Base-by-base conservation (phyloP, 2,888 invertebrate species). In the Mythimna vitellina region DNA sequence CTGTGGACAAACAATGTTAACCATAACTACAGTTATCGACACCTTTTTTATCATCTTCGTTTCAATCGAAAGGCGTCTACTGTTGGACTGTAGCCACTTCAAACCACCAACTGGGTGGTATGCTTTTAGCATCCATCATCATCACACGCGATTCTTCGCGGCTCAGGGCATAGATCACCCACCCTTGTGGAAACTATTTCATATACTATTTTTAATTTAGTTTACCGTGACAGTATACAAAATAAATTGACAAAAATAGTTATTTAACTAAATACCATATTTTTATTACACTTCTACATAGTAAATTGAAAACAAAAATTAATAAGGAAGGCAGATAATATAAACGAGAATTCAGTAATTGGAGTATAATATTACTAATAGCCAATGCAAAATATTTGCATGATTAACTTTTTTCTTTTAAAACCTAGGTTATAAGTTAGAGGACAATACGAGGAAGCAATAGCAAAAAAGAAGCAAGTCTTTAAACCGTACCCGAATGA, bases 1-100 rank as follows among this genome's bases (percentile, higher is more conserved):
- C 96, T 96, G 93, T 83, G 73, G 86, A 93, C 90, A 93, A 92
- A 81, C 62, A 76, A 63, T 14, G 12, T 17, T 46, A 66, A 58
- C 29, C 42, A 49, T 81, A 70, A 68, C n/a, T 65, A 62, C 17
- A 46, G 1, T 29, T 46, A 46, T 70, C 22, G 53, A 29, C 5
- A 42, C 38, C 10, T 35, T 9, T 32, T 74, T 57, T 35, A 32
- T 60, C 8, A 17, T 22, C 14, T 1, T 6, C n/a, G 22, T 12
- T 35, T 7, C n/a, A 22, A 22, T 8, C 22, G 7, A 58, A 38
- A 58, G 35, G n/a, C n/a, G n/a, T 8, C 10, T 12, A 14, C 22
- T 22, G 5, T 35, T 58, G n/a, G 57, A 35, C 57, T 32, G 25
- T 3, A 57, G 25, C 25, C 25, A 12, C 54, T 7, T 4, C 25